A percentile compares a stretch with the other conserved stretches of the same genome.
These are phyloP conservation scores for Hydractinia symbiolongicarpus DNA, from an alignment of 30 jellyfish, hydroid and myxozoan species.

Conservation along the genomic window DNA sequence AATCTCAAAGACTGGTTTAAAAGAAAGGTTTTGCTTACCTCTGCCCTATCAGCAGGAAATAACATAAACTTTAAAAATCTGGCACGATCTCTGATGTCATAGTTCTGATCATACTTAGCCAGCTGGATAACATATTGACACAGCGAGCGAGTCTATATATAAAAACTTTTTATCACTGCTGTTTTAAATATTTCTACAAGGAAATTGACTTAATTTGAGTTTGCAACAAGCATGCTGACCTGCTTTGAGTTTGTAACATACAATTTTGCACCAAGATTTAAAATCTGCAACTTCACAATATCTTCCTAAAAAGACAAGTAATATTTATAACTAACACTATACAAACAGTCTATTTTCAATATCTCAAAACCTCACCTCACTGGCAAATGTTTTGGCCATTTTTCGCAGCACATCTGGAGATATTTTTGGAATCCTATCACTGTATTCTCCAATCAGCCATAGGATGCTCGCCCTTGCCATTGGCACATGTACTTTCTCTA, in stretches of 20 bases:
- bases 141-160: constrained; percentile 54
- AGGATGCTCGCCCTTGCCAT: constrained; percentile 96
- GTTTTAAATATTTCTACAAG: background rate
- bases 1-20: no score
- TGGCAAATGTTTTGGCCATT: constrained; percentile 67
- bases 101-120: constrained; percentile 81
- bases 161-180: background rate
- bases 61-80: constrained; percentile 55
- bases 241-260: constrained; percentile 77
- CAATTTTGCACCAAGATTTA: constrained; percentile 86
- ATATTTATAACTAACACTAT: background rate
- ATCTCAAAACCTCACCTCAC: constrained; percentile 47
- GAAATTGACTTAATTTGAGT: background rate
- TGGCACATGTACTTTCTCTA: constrained; percentile 74
- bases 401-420: constrained; percentile 94
- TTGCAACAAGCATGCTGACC: constrained; percentile 30
- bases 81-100: constrained; percentile 86
- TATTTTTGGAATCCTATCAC: constrained; percentile 83
- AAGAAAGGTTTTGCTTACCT: constrained; percentile 34
- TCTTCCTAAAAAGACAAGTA: constrained; percentile 51
- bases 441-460: constrained; percentile 91
- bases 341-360: background rate
- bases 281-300: constrained; percentile 80
- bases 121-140: constrained; percentile 84
- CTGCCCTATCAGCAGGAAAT: constrained; percentile 62